These are phyloP conservation scores for Vulpes vulpes DNA, from an alignment of 2,113 vertebrate species.

Conservation along the genomic window DNA sequence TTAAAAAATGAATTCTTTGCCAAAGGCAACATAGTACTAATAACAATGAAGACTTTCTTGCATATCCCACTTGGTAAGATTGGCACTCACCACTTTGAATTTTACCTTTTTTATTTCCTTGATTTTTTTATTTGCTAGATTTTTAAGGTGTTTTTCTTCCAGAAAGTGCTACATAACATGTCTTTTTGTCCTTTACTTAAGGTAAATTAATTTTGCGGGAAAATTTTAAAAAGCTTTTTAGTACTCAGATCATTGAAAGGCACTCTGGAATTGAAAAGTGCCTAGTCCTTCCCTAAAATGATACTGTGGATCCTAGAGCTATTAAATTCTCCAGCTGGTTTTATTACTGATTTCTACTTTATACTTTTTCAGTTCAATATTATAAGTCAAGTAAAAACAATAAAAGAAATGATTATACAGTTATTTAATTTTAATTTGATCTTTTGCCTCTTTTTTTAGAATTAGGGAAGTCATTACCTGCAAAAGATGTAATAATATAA, in stretches of 20 bases:
- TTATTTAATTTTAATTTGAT: neutral
- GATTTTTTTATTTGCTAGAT: too few relatives aligned
- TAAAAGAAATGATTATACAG: neutral
- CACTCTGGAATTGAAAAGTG: neutral
- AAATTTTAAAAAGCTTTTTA: neutral
- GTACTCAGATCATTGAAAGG: neutral
- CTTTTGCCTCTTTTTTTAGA: neutral
- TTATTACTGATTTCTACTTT: constrained; percentile 27
- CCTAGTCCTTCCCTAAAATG: neutral
- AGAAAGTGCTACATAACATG: neutral
- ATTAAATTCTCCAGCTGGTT: neutral
- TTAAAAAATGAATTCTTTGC: too few relatives aligned
- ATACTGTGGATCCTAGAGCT: neutral
- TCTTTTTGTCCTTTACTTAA: neutral
- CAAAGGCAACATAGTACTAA: neutral
- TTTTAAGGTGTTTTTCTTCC: neutral
- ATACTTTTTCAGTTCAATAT: neutral
- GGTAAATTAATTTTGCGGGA: constrained; percentile 13
- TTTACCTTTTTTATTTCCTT: neutral
- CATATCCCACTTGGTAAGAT: neutral
- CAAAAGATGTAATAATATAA: constrained; percentile 33
- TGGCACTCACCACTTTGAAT: neutral
- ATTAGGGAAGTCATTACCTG: constrained; percentile 24
- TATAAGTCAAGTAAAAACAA: neutral
- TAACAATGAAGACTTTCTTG: neutral